These are phyloP conservation scores for Catocala sponsa DNA, from an alignment of 2,888 invertebrate genomes.

Conservation along the genomic window DNA sequence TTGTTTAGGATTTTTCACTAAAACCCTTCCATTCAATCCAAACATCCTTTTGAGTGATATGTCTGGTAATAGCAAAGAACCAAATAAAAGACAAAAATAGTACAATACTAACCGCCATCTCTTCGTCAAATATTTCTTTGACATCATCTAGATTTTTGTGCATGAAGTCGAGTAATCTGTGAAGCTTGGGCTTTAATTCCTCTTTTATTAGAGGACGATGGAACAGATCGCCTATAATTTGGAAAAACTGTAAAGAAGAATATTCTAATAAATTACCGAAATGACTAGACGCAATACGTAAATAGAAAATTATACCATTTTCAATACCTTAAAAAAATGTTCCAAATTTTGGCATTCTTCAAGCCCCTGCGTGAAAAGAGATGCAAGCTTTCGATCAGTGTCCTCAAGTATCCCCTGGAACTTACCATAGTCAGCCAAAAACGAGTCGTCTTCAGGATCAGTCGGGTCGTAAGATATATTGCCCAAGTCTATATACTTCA, in stretches of 20 bases:
- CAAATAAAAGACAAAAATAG: slow-evolving; percentile 1
- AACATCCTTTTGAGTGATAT: no score
- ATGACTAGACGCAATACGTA: not conserved
- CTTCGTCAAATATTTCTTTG: slow-evolving; percentile 89
- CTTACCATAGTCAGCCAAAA: slow-evolving; percentile 89
- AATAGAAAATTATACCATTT: no score
- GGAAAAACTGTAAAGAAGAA: slow-evolving; percentile 87
- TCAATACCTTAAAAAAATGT: slow-evolving; percentile 78
- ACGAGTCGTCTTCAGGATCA: slow-evolving; percentile 90
- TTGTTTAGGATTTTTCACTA: no score
- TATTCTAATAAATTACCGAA: no score
- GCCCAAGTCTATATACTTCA: slow-evolving; percentile 70
- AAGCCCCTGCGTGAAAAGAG: slow-evolving; percentile 93
- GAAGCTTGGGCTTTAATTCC: slow-evolving; percentile 91
- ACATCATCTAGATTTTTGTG: slow-evolving; percentile 90
- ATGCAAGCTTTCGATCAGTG: slow-evolving; percentile 93
- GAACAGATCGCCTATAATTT: slow-evolving; percentile 92
- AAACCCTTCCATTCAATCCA: no score
- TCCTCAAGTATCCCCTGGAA: slow-evolving; percentile 90
- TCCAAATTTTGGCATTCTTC: slow-evolving; percentile 90
- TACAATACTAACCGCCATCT: slow-evolving; percentile 74
- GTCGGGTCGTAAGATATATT: slow-evolving; percentile 92
- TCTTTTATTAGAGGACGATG: slow-evolving; percentile 92
- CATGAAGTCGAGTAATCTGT: slow-evolving; percentile 89
- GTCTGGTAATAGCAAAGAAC: no score